Base-by-base conservation (phyloP, 1,140 invertebrate genomes). In the Marisa cornuarietis region DNA sequence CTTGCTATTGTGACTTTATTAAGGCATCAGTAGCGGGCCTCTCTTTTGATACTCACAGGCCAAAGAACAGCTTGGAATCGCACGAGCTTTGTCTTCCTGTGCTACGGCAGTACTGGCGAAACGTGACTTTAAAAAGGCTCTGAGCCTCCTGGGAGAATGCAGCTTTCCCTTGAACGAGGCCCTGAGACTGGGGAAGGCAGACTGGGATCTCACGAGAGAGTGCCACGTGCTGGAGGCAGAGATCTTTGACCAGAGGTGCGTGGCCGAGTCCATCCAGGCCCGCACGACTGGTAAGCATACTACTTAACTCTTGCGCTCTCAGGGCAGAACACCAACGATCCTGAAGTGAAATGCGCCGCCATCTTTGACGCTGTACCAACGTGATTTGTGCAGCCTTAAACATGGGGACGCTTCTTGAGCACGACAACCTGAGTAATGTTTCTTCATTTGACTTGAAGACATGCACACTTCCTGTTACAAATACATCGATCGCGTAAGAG, bases 211-310 rank as follows among this genome's bases (percentile, higher is more conserved):
- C 16, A 31, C 71, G 62, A 74, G 76, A 68, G 82, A 83, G 62
- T 66, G 83, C 3, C 66, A 78, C 26, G 54, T 82, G 18, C 62
- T 84, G 31, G 84, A 87, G 75, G 78, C 66, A 42, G 84, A 87
- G 74, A 75, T 83, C 14, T 77, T 76, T 42, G 83, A 84, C 63
- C 82, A 85, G 52, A 78, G 20, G n/a, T 85, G 84, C 73, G 82
- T 85, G 74, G 83, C 82, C 14, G 82, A 87, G 75, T 83, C 83
- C 10, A 79, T 84, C 52, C 83, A 86, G 73, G 83, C 83, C 22
- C 80, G 81, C 62, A 69, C 74, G 24, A 85, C 76, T 75, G 84
- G 85, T 85, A 75, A 75, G 54, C 71, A 66, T 1, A n/a, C 26
- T 24, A 5, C 5, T 42, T 42, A 42, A 42, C 31, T 42, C 31